Base-by-base conservation (phyloP, 2,888 invertebrate species). In the Anagyrus pseudococci region DNA sequence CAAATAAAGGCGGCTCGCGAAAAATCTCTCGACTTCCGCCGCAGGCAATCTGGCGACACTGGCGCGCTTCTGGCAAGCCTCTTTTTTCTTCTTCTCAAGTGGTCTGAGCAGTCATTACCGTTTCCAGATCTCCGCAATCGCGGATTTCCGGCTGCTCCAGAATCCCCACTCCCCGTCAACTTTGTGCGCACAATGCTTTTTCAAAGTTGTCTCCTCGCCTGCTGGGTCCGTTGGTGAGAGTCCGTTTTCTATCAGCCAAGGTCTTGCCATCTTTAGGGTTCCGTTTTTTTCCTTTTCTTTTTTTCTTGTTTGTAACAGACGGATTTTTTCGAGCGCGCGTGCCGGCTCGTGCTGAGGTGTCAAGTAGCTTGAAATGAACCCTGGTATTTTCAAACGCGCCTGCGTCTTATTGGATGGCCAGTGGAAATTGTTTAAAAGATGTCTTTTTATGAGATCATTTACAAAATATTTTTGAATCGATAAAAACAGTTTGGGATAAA, bases 81-180 rank as follows among this genome's bases (percentile, higher is more conserved):
- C 62, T 54, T 33, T n/a, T n/a, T n/a, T n/a, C 41, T 41, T 15
- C n/a, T 49, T 22, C 19, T 17, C 17, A 43, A 43, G 40, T n/a
- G 40, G 37, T 37, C 58, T 49, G 44, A 63, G 54, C 54, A 58
- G 58, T 58, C 63, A 58, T 63, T 63, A 63, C 48, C 29, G 29
- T n/a, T 29, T 19, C 26, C 25, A 10, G 13, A 29, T n/a, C 2
- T 1, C 48, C 15, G 56, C 56, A 46, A 55, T 59, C 58, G 63
- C 63, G 63, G 64, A 60, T 64, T 64, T 64, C 64, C 61, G 64
- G 64, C 23, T 52, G 40, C 58, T 46, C 20, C n/a, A 47, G 40
- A 13, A 40, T 10, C 23, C 29, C 10, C 10, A 10, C 29, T 17
- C 20, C 22, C 6, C 22, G 43, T 17, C 43, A 43, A 43, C 17